Evolutionary conservation across 2,113 vertebrate species (phyloP).

Genomic region (Thalassoma bifasciatum): DNA sequence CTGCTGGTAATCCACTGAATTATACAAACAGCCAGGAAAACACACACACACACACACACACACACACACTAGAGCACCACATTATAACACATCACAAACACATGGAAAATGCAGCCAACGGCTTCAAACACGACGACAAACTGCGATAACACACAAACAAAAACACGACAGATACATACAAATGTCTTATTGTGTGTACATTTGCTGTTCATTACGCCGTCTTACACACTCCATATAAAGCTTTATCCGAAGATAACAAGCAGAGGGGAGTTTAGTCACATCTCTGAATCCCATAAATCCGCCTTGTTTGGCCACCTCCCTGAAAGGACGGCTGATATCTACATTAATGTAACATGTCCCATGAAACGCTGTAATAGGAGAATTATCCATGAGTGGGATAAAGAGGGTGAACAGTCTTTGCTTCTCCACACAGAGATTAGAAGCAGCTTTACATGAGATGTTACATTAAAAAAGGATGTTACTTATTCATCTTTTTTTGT

Average conservation of each 20-base stretch:
- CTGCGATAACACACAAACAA: conserved; percentile 23
- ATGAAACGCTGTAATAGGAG: conserved; percentile 51
- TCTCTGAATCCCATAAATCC: conserved; percentile 64
- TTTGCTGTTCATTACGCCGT: background rate
- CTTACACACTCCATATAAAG: conserved; percentile 49
- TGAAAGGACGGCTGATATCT: conserved; percentile 54
- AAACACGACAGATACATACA: conserved; percentile 45
- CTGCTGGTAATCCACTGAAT: conserved; percentile 60
- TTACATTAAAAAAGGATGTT: conserved; percentile 21
- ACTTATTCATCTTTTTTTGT: conserved; percentile 13
- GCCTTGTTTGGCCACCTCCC: conserved; percentile 44
- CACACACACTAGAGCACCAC: conserved; percentile 14
- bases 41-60: conserved; percentile 1
- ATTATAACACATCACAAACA: conserved; percentile 45
- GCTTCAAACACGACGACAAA: conserved; percentile 52
- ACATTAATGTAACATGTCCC: conserved; percentile 53
- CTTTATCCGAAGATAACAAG: conserved; percentile 66
- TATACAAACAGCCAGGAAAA: conserved; percentile 33
- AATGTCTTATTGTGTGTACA: conserved; percentile 3
- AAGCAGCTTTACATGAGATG: conserved; percentile 22
- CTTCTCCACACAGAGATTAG: conserved; percentile 42
- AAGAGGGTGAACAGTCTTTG: background rate
- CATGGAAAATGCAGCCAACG: conserved; percentile 18
- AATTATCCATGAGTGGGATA: conserved; percentile 39
- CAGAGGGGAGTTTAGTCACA: conserved; percentile 48